Conservation (phyloP, 2,888 invertebrate genomes). For the Diarsia dahlii region DNA sequence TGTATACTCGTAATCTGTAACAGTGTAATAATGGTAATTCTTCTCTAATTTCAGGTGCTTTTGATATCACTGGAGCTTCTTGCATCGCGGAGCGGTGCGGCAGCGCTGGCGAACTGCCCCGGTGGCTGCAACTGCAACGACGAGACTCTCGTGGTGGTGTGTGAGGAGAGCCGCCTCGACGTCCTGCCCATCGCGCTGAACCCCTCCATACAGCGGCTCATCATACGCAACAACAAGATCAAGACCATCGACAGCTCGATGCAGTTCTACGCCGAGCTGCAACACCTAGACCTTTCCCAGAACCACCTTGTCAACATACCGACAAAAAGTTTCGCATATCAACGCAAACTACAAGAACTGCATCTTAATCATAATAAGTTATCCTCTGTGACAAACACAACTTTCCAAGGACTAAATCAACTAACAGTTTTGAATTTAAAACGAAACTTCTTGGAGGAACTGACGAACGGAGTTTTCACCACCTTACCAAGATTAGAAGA, state of each 20-base stretch:
- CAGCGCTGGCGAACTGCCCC: constrained; percentile 95
- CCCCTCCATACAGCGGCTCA: constrained; percentile 96
- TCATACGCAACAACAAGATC: constrained; percentile 96
- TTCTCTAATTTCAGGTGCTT: constrained; percentile 83
- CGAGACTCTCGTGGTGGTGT: constrained; percentile 96
- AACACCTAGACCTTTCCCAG: constrained; percentile 95
- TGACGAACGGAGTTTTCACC: constrained; percentile 94
- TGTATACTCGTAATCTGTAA: constrained; percentile 9
- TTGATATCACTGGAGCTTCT: constrained; percentile 82
- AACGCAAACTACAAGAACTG: constrained; percentile 95
- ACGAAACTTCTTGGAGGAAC: constrained; percentile 95
- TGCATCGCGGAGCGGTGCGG: constrained; percentile 85
- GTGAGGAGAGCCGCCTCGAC: constrained; percentile 96
- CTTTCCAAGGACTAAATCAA: constrained; percentile 94
- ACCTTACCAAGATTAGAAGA: constrained; percentile 95
- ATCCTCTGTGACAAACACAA: constrained; percentile 94
- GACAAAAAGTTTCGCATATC: constrained; percentile 94
- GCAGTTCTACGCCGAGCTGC: constrained; percentile 96
- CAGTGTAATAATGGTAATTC: constrained; percentile 34
- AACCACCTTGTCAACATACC: constrained; percentile 96
- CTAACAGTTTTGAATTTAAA: constrained; percentile 95
- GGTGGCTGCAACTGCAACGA: constrained; percentile 97
- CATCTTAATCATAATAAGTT: constrained; percentile 96
- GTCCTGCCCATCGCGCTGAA: constrained; percentile 97
- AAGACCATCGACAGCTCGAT: constrained; percentile 97